These are phyloP conservation scores for Aegithalos caudatus DNA, from an alignment of 2,113 vertebrate species.

Conservation along the genomic window DNA sequence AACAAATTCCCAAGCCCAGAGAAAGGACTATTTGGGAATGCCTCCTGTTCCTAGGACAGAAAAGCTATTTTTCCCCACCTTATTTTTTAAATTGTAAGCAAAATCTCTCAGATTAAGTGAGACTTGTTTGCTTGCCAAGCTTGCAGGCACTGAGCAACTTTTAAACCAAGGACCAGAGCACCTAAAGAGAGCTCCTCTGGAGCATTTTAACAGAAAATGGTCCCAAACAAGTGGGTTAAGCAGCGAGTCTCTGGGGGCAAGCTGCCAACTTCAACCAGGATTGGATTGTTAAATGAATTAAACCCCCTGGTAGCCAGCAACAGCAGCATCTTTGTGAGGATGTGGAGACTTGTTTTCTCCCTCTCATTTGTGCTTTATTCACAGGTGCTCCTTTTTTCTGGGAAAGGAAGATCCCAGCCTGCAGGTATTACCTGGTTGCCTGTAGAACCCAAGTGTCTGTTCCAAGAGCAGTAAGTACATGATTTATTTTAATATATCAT, in stretches of 20 bases:
- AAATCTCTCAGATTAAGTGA: not conserved
- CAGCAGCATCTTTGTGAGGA: not conserved
- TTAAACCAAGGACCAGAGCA: not conserved
- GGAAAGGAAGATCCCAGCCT: not conserved
- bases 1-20: constrained; percentile 15
- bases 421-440: not conserved
- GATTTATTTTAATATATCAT: not conserved
- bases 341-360: not conserved
- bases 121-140: not conserved
- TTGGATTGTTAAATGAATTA: not conserved
- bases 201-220: not conserved
- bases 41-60: not conserved
- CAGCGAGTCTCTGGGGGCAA: not conserved
- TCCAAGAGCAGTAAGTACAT: not conserved
- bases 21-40: not conserved
- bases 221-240: not conserved
- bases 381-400: rapidly evolving
- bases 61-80: not conserved
- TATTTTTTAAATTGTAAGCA: not conserved
- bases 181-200: not conserved
- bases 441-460: not conserved
- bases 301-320: not conserved
- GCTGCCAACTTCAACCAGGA: not conserved
- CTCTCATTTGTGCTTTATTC: not conserved
- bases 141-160: not conserved